These are phyloP conservation scores for Scaptomyza polygonia DNA, from an alignment of 2,888 invertebrate genomes.

Conservation along the genomic window DNA sequence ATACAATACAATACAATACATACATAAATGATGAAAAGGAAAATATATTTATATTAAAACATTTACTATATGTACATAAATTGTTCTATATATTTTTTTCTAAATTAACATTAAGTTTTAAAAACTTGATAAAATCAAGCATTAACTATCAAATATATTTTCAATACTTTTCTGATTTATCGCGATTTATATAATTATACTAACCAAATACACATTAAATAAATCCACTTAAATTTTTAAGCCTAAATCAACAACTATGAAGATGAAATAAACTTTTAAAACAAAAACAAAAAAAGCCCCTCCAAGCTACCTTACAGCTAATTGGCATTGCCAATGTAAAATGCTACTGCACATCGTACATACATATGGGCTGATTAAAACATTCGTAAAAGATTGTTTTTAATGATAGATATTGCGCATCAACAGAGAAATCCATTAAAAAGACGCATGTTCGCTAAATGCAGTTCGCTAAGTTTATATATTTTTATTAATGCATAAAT, in stretches of 20 bases:
- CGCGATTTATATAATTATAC: no score
- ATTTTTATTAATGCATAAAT: conserved; percentile 53
- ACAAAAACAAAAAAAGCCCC: background rate
- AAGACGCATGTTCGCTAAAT: conserved; percentile 40
- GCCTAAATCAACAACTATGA: no score
- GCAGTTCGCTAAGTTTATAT: conserved; percentile 59
- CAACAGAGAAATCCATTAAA: conserved; percentile 73
- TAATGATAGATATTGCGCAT: conserved; percentile 38
- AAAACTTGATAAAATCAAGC: no score
- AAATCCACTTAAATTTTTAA: no score
- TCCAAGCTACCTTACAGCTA: background rate
- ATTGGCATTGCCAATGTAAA: conserved; percentile 7
- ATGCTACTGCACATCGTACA: conserved; percentile 24
- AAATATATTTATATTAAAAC: no score
- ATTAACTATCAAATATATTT: no score
- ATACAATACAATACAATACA: conserved; percentile 53
- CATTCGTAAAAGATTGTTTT: conserved; percentile 31
- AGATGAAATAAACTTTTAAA: background rate
- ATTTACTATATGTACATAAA: no score
- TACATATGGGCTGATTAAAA: conserved; percentile 44
- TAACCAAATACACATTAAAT: no score
- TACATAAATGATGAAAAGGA: no score
- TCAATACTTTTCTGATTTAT: no score
- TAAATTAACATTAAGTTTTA: no score
- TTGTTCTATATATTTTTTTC: no score